A percentile compares a stretch with the other conserved stretches of the same genome.
Evolutionary conservation across 1,140 invertebrate species (phyloP).

Genomic region (Plodia interpunctella): DNA sequence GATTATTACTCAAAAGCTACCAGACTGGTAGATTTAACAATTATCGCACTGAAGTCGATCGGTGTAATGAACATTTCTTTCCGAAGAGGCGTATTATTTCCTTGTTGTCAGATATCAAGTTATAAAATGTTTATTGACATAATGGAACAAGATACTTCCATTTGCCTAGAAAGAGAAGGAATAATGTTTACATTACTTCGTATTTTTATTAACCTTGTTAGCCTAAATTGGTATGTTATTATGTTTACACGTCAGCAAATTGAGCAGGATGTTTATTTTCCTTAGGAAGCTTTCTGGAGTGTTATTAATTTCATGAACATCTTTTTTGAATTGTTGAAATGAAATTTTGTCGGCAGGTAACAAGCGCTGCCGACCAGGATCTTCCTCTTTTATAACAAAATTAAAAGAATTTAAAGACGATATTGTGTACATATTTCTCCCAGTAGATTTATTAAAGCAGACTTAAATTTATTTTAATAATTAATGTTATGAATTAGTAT

Average conservation of each 20-base stretch:
- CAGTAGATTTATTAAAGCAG: too few species aligned
- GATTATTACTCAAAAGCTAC: too few species aligned
- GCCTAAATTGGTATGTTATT: slow-evolving; percentile 14
- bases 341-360: too few species aligned
- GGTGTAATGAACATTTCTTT: neutral
- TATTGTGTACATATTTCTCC: too few species aligned
- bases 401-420: too few species aligned
- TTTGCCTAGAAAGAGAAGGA: slow-evolving; percentile 5
- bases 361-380: too few species aligned
- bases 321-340: neutral
- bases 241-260: slow-evolving; percentile 12
- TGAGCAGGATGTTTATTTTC: slow-evolving; percentile 4
- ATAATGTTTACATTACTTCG: slow-evolving; percentile 8
- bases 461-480: too few species aligned
- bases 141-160: slow-evolving; percentile 15
- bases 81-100: slow-evolving; percentile 1
- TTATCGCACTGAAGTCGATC: too few species aligned
- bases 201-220: slow-evolving; percentile 11
- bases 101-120: slow-evolving; percentile 14
- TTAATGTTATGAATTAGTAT: too few species aligned
- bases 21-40: too few species aligned
- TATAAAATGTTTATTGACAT: slow-evolving; percentile 16
- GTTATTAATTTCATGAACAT: neutral
- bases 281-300: neutral
- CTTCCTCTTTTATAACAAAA: too few species aligned